A percentile compares a stretch with the other conserved stretches of the same genome.
These are phyloP conservation scores for Alectura lathami DNA, from an alignment of 2,113 vertebrate genomes.

Conservation along the genomic window DNA sequence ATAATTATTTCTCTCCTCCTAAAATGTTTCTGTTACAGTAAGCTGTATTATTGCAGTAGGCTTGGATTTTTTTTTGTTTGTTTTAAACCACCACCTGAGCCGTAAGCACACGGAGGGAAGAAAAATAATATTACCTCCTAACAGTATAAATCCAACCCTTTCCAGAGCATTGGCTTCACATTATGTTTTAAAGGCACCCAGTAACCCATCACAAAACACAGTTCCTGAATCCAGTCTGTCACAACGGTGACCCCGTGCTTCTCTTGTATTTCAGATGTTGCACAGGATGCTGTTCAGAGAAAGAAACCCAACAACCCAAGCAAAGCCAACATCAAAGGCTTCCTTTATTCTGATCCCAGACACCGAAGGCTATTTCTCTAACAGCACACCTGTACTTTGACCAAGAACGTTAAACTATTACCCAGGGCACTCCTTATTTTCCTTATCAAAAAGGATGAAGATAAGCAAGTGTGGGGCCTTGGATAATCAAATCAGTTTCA, in stretches of 20 bases:
- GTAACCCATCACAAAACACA: background rate
- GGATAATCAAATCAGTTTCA: constrained; percentile 24
- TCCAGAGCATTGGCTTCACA: background rate
- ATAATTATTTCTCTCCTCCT: background rate
- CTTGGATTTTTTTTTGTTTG: background rate
- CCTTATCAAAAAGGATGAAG: constrained; percentile 33
- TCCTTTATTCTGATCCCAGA: constrained; percentile 23
- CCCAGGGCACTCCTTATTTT: constrained; percentile 41
- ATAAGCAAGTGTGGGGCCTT: constrained; percentile 37
- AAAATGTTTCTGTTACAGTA: background rate
- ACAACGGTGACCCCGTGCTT: background rate
- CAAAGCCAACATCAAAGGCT: constrained; percentile 38
- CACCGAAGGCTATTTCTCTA: background rate
- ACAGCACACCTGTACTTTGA: constrained; percentile 59
- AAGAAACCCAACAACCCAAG: background rate
- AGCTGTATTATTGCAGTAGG: background rate
- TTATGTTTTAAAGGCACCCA: background rate
- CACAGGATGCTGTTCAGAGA: background rate
- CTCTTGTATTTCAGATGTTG: background rate
- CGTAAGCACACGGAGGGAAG: background rate
- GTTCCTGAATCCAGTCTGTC: background rate
- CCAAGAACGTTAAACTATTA: constrained; percentile 60
- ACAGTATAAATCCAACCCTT: background rate
- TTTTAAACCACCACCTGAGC: background rate
- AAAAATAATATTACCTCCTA: background rate